Evolutionary conservation across 2,113 vertebrate genomes (phyloP), one percentile per base, ranked within the genome.

Genomic region (Rhynchopsitta pachyrhyncha): DNA sequence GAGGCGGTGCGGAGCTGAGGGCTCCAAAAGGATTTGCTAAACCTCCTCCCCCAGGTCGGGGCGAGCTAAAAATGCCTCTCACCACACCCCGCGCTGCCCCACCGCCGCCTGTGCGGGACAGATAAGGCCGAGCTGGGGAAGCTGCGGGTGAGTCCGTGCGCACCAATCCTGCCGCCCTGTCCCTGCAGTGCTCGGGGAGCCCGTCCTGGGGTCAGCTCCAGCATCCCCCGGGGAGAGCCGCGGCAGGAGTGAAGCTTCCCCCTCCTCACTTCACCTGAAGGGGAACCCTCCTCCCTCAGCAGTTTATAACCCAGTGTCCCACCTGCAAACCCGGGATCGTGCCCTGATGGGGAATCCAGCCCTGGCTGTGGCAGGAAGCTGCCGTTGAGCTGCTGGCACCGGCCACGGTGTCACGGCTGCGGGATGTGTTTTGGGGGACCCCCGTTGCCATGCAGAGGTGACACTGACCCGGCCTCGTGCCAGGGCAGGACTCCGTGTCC

Each of bases 1-100:
- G 49, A 84, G 55, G 76, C 7, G 3, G 82, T 18, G 68, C 0
- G 16, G 88, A 82, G 3, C 62, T 37, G 84, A 67, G 63, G 75
- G 82, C 75, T 59, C 33, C 79, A 33, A 74, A 79, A 82, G 91
- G 92, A 96, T 96, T 96, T 93, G 77, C 80, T 67, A 83, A 90
- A 88, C 95, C 82, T 92, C 86, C 86, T 84, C 50, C 46, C 46
- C 35, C 41, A 13, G 91, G 64, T 88, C 49, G 60, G 80, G 60
- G 18, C 42, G 80, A 74, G 88, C 29, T 95, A 39, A 63, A 75
- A 81, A 68, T 55, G 76, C 77, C 27, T 86, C 76, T 50, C 0
- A 1, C 88, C 96, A 25, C 96, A 16, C 95, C 96, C 92, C 53
- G 82, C 0, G 9, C 76, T 86, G 93, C 63, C 25, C 27, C 42